Conservation (phyloP, 2,888 invertebrate species). For the Dorcus parallelipipedus region DNA sequence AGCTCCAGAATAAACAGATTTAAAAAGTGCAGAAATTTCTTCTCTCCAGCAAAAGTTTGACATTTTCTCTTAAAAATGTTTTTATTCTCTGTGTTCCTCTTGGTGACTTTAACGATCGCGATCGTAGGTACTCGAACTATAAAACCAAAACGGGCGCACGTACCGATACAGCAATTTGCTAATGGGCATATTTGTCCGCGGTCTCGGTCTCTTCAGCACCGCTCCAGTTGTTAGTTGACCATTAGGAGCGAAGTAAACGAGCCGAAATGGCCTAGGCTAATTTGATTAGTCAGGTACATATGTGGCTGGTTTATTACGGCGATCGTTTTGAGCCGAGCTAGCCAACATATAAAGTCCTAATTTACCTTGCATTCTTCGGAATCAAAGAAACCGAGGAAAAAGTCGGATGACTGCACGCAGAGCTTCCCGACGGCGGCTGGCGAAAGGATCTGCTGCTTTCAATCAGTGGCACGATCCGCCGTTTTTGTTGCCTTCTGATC, state of each 20-base stretch:
- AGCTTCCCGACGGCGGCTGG: conserved; percentile 30
- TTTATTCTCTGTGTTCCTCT: too few species aligned
- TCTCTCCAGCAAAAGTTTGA: too few species aligned
- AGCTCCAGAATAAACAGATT: too few species aligned
- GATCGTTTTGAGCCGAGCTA: conserved; percentile 3
- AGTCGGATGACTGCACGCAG: conserved; percentile 36
- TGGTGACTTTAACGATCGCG: too few species aligned
- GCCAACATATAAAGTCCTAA: conserved; percentile 27
- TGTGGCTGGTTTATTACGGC: conserved; percentile 15
- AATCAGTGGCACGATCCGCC: conserved; percentile 34
- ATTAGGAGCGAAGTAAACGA: conserved; percentile 15
- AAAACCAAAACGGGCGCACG: too few species aligned
- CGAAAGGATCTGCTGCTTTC: conserved; percentile 34
- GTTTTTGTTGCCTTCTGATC: conserved; percentile 24
- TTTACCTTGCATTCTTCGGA: conserved; percentile 33
- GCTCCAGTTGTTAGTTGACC: conserved; percentile 4
- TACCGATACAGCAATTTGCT: conserved; percentile 1
- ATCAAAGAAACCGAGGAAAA: conserved; percentile 36
- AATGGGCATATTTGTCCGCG: neutral
- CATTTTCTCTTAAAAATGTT: too few species aligned
- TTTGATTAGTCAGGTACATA: conserved; percentile 12
- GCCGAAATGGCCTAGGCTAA: conserved; percentile 13
- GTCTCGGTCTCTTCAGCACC: too few species aligned
- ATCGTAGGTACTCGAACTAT: too few species aligned
- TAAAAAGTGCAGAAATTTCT: too few species aligned